Base-by-base conservation (phyloP, 2,113 vertebrate species). In the Elanoides forficatus region DNA sequence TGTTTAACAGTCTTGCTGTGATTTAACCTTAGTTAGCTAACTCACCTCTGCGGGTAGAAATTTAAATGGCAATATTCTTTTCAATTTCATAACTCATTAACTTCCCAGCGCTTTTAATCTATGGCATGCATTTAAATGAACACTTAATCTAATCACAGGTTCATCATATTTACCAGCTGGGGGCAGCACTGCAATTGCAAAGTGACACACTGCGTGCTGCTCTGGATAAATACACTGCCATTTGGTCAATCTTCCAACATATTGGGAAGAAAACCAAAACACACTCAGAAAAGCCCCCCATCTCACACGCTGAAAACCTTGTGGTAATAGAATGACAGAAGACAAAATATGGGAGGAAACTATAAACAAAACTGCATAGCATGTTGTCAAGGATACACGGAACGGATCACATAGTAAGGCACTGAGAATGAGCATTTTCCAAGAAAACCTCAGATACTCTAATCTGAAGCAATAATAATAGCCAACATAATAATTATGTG, bases 141-240 rank as follows among this genome's bases (percentile, higher is more conserved):
- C 15, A 42, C 27, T 74, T 68, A 58, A 55, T 50, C 34, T 66
- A 60, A 75, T 27, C 56, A 68, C 40, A n/a, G 10, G 20, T 20
- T 32, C 34, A 55, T 6, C 21, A 62, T 30, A 25, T 66, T 34
- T 95, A 89, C 98, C 98, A 98, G 98, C 97, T 96, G 98, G 97
- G 98, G 98, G 98, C 98, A 99, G 98, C 98, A 98, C 83, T 62
- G 83, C 52, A 93, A 97, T 93, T 96, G 84, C 75, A 95, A 96
- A 88, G 3, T 16, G 65, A 74, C 15, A 45, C 3, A 0, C 34
- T 63, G 40, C 9, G 14, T 10, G 17, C 52, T 52, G 50, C 50
- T 52, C 27, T 26, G 30, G 13, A 58, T 34, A 59, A 74, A 66
- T 1, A 18, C 9, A 12, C 0, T 1, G 17, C 6, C 50, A 0